Evolutionary conservation across 2,797 vertebrate species (phyloP).

Genomic region (Sternotherus odoratus): DNA sequence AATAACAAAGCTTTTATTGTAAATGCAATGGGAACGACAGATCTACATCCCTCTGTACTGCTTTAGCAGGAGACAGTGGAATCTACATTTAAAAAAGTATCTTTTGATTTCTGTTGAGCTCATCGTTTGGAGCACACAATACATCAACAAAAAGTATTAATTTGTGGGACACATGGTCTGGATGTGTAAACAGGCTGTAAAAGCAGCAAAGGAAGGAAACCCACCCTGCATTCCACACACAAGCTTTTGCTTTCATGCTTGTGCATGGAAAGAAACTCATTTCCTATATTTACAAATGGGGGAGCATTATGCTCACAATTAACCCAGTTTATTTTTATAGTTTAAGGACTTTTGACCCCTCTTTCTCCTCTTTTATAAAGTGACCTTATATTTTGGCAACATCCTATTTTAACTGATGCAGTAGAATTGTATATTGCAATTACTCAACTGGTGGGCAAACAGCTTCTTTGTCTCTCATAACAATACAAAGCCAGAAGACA

Average conservation of each 20-base stretch:
- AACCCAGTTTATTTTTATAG: background rate
- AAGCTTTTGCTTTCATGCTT: background rate
- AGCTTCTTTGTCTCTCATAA: background rate
- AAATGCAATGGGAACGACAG: conserved; percentile 31
- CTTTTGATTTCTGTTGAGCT: conserved; percentile 60
- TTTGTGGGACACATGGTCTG: conserved; percentile 44
- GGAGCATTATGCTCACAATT: background rate
- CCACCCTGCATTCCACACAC: conserved; percentile 23
- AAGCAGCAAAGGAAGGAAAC: conserved; percentile 66
- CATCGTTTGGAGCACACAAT: conserved; percentile 55
- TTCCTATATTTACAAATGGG: background rate
- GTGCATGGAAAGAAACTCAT: background rate
- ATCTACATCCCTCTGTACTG: conserved; percentile 42
- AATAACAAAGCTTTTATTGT: too few species aligned
- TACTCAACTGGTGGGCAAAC: background rate
- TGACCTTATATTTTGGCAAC: background rate
- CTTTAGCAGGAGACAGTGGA: conserved; percentile 51
- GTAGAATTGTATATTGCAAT: conserved; percentile 6
- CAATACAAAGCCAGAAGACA: background rate
- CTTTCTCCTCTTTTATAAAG: conserved; percentile 31
- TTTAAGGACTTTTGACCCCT: conserved; percentile 56
- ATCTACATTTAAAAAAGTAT: conserved; percentile 66
- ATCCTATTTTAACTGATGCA: background rate
- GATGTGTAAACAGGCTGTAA: conserved; percentile 58
- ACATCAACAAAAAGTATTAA: conserved; percentile 48